phyloP scores from a whole-genome alignment of 1,140 invertebrate species.

The Pseudomyrmex concolor region DNA sequence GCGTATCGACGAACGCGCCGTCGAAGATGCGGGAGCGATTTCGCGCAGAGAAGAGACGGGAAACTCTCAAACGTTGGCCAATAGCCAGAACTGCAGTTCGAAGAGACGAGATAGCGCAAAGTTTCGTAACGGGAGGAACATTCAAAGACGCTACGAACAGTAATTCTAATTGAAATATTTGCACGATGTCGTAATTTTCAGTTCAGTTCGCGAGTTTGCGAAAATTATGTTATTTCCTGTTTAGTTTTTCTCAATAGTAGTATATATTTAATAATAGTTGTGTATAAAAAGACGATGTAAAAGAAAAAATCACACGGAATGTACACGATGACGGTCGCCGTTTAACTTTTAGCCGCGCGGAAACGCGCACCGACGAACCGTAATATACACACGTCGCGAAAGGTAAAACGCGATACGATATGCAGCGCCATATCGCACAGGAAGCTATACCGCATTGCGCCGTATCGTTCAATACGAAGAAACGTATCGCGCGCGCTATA shows the following conservation, averaged over 20 bases:
- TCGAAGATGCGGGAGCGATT: conserved; percentile 3
- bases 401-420: conserved; percentile 30
- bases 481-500: conserved; percentile 49
- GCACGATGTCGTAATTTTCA: background rate
- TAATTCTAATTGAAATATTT: background rate
- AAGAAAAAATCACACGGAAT: background rate
- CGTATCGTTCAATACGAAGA: conserved; percentile 53
- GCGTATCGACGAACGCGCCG: conserved; percentile 44
- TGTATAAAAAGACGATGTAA: background rate
- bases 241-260: background rate
- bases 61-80: conserved; percentile 37
- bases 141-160: background rate
- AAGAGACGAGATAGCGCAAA: conserved; percentile 17
- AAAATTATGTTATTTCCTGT: background rate
- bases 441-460: conserved; percentile 35
- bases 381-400: conserved; percentile 32
- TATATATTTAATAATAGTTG: background rate
- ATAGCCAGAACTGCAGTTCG: conserved; percentile 11
- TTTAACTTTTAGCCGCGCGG: conserved; percentile 22
- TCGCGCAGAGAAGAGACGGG: conserved; percentile 6
- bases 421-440: conserved; percentile 4
- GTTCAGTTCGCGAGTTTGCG: background rate
- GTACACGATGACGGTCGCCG: background rate
- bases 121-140: conserved; percentile 1
- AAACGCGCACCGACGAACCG: conserved; percentile 24